Percentiles rank a stretch among this genome's conserved stretches.
Evolutionary conservation across 2,113 vertebrate species (phyloP).

Genomic region (Polyodon spathula): DNA sequence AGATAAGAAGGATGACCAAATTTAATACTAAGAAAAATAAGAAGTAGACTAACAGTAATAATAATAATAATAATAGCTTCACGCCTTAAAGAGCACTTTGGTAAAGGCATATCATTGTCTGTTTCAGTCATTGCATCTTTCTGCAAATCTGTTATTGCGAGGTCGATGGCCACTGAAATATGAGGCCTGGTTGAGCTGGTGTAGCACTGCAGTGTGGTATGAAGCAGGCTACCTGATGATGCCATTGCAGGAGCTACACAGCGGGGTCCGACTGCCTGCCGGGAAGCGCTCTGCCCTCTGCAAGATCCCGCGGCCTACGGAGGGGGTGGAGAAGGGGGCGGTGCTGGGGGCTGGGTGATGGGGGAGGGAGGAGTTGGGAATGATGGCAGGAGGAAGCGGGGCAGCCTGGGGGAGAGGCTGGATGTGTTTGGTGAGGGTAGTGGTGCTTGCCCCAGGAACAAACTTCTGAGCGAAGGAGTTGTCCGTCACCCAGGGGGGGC

Average conservation of each 20-base stretch:
- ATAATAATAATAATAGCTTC: too few species aligned
- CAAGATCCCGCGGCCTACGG: constrained; percentile 72
- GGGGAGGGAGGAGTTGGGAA: not conserved
- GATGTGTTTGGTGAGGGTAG: constrained; percentile 64
- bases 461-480: constrained; percentile 87
- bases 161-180: too few species aligned
- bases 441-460: constrained; percentile 78
- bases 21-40: too few species aligned
- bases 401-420: constrained; percentile 34
- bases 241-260: constrained; percentile 82
- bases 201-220: too few species aligned
- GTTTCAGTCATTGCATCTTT: too few species aligned
- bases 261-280: constrained; percentile 80
- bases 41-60: too few species aligned
- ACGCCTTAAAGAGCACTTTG: too few species aligned
- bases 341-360: constrained; percentile 50
- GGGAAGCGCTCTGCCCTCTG: constrained; percentile 87
- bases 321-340: constrained; percentile 48
- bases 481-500: constrained; percentile 88
- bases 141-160: too few species aligned
- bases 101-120: too few species aligned
- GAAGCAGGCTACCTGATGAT: constrained; percentile 95
- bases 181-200: too few species aligned
- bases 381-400: too few species aligned
- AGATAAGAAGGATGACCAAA: too few species aligned